A percentile compares a stretch with the other conserved stretches of the same genome.
Evolutionary conservation across 1,140 invertebrate species (phyloP).

Genomic region (Paraescarpia echinospica): DNA sequence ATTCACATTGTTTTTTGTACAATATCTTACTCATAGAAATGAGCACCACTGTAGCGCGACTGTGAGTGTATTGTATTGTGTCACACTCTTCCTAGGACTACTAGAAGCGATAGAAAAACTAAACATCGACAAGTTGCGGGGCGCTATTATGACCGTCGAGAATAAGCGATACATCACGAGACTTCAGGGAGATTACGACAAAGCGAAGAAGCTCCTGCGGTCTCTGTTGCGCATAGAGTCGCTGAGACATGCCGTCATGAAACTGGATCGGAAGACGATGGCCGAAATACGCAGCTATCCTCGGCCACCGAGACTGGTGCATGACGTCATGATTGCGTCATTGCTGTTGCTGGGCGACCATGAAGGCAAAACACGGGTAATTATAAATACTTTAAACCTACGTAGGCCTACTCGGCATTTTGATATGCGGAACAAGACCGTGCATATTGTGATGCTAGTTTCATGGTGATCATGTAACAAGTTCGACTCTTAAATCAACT

Average conservation of each 20-base stretch:
- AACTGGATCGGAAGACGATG: background rate
- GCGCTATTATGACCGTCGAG: background rate
- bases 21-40: no score
- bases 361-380: slow-evolving; percentile 3
- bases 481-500: no score
- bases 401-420: no score
- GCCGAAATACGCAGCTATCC: slow-evolving; percentile 1
- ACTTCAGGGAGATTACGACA: background rate
- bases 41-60: no score
- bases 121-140: background rate
- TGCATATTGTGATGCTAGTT: no score
- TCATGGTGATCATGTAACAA: no score
- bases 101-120: no score
- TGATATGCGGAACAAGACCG: no score
- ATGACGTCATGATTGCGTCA: slow-evolving; percentile 7
- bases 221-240: background rate
- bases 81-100: no score
- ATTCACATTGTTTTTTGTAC: no score
- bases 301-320: background rate
- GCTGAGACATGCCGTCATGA: background rate
- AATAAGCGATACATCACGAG: slow-evolving; percentile 3
- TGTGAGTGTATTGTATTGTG: no score
- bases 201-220: background rate
- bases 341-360: slow-evolving; percentile 11
- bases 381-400: no score